A percentile compares a stretch with the other conserved stretches of the same genome.
Evolutionary conservation across 2,797 vertebrate genomes (phyloP).

Genomic region (Sebastes vulpes): DNA sequence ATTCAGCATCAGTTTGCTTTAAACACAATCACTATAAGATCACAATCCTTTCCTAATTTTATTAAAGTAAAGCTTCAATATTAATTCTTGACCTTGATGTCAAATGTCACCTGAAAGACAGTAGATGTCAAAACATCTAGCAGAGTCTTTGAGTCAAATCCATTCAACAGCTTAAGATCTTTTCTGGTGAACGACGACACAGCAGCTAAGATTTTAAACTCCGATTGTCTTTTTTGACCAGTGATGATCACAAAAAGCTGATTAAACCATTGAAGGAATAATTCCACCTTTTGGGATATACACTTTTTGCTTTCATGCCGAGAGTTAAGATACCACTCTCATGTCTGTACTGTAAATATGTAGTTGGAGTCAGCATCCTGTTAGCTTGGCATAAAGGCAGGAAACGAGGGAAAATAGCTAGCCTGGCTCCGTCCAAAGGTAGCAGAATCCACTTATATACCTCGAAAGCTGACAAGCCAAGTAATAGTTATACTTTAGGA

Average conservation of each 20-base stretch:
- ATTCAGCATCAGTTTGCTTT: too few relatives aligned
- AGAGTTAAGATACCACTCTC: too few relatives aligned
- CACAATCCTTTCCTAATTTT: background rate
- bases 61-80: background rate
- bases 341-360: too few relatives aligned
- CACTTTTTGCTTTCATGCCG: too few relatives aligned
- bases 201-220: background rate
- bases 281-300: background rate
- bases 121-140: too few relatives aligned
- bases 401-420: accelerated
- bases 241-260: background rate
- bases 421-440: accelerated
- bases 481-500: too few relatives aligned
- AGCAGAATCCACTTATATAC: too few relatives aligned
- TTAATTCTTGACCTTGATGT: background rate
- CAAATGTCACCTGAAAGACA: too few relatives aligned
- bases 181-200: background rate
- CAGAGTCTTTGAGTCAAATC: background rate
- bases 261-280: background rate
- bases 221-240: background rate
- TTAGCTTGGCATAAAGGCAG: too few relatives aligned
- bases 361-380: too few relatives aligned
- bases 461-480: too few relatives aligned
- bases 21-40: background rate
- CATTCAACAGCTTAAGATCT: background rate